Evolutionary conservation across 2,888 invertebrate genomes (phyloP), one percentile per base, ranked within the genome.

Genomic region (Ephialtes manifestator): DNA sequence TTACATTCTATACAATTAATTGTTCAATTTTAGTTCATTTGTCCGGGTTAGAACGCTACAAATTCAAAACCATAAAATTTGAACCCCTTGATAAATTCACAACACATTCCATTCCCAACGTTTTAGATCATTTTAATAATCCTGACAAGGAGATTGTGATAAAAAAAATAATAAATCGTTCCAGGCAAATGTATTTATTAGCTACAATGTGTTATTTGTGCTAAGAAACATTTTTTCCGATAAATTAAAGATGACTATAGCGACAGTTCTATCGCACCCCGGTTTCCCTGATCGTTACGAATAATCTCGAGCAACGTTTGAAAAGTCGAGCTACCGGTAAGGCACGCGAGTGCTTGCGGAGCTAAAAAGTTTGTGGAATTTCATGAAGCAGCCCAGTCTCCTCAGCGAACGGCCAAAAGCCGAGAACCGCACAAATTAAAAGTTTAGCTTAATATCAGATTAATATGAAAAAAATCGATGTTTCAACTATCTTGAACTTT

Each of bases 381-480:
- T 68, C 18, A 20, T 20, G 39, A 39, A 65, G 65, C 65, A 65
- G 39, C 65, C 20, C 35, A n/a, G 65, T 20, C 20, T 65, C 18
- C 35, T 10, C 43, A 18, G 65, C 11, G 65, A 43, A 65, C 65
- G 2, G 20, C 65, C 11, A 65, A 0, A 20, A 65, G 39, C 43
- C 60, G 24, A 60, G 60, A 35, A 46, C 48, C 63, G 65, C 51
- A 39, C 48, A 48, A 68, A 70, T 78, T 70, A 60, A 78, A 78
- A 78, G 55, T 78, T 78, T 28, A 35, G 15, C 78, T 15, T 77
- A 77, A 77, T 55, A 58, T 68, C 70, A 43, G 39, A 70, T 71
- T 79, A 79, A 70, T 79, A 79, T 63, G 78, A 51, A 20, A 68
- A 63, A 71, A 71, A 71, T 79, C 70, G 55, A 63, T 70, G 70